Conservation (phyloP, 2,888 invertebrate species). For the Drosophila tanythrix region DNA sequence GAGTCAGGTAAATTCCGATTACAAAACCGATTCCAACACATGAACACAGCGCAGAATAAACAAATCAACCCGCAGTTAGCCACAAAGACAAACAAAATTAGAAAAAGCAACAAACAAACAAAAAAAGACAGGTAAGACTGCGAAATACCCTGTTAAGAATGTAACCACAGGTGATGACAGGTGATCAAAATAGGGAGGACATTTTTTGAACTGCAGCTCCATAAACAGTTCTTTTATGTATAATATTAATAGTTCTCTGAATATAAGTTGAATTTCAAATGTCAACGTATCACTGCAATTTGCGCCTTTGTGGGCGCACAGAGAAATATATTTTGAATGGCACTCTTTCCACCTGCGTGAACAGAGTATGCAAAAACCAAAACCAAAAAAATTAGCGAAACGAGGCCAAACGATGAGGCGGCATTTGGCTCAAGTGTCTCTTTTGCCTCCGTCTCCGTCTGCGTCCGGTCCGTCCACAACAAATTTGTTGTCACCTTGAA, state of each 20-base stretch:
- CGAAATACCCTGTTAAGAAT: neutral
- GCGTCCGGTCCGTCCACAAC: constrained; percentile 8
- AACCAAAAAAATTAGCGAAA: constrained; percentile 36
- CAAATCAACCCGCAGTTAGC: neutral
- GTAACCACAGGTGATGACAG: neutral
- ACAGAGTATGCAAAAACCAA: neutral
- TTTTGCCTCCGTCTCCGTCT: neutral
- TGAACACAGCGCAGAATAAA: too few relatives aligned
- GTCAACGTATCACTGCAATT: too few relatives aligned
- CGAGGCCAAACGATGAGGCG: constrained; percentile 66
- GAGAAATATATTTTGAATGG: constrained; percentile 1
- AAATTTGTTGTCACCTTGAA: constrained; percentile 76
- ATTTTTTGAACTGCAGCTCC: neutral
- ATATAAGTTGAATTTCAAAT: neutral
- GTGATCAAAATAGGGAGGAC: neutral
- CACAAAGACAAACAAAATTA: neutral
- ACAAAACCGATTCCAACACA: neutral
- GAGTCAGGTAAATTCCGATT: neutral
- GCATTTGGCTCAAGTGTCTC: constrained; percentile 68
- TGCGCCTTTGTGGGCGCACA: neutral
- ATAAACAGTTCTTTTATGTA: neutral
- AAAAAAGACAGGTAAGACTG: neutral
- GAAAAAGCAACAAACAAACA: neutral
- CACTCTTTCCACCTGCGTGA: neutral
- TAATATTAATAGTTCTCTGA: neutral